Evolutionary conservation across 2,888 invertebrate species (phyloP).

Genomic region (Eudasyphora cyanicolor): DNA sequence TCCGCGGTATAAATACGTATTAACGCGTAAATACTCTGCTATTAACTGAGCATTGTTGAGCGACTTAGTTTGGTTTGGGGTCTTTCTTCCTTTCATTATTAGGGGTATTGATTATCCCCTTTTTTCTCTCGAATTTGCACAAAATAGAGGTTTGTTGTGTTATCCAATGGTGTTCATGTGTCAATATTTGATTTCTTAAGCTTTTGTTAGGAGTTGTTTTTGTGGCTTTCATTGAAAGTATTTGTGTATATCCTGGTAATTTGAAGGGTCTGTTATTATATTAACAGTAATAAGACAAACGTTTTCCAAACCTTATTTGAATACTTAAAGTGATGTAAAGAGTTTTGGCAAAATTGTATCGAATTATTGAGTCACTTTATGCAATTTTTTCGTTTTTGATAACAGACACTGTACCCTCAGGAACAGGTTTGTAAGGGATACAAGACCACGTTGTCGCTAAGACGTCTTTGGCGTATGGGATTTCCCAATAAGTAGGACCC

Average conservation of each 20-base stretch:
- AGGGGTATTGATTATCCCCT: conserved; percentile 51
- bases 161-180: conserved; percentile 48
- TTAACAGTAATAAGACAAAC: not conserved
- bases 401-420: no score
- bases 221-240: not conserved
- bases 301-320: no score
- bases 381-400: no score
- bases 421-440: no score
- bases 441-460: no score
- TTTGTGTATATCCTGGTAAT: not conserved
- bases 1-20: conserved; percentile 37
- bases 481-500: no score
- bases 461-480: no score
- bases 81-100: conserved; percentile 25
- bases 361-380: no score
- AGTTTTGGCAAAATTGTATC: no score
- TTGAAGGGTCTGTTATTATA: not conserved
- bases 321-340: not conserved
- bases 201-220: conserved; percentile 48
- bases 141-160: conserved; percentile 21
- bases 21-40: conserved; percentile 59
- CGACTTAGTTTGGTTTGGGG: not conserved
- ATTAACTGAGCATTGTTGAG: conserved; percentile 38
- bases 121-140: conserved; percentile 18
- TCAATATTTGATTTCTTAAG: conserved; percentile 59